A percentile compares a stretch with the other conserved stretches of the same genome.
Conservation (phyloP, 2,113 vertebrate species). For the Pagrus major region DNA sequence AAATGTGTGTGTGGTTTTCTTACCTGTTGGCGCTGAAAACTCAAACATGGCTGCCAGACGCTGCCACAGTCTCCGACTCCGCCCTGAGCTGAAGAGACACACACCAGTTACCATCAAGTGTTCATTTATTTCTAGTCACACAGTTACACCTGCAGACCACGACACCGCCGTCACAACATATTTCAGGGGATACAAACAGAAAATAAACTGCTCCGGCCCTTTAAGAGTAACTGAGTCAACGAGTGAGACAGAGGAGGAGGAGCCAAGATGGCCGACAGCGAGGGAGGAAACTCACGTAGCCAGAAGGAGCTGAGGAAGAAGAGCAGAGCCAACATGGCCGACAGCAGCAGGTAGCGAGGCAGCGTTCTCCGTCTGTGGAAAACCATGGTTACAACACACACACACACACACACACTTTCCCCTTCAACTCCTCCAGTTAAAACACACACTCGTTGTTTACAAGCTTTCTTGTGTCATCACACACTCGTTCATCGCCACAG, state of each 20-base stretch:
- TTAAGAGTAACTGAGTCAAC: not conserved
- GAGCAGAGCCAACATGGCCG: conserved; percentile 65
- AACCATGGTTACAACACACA: conserved; percentile 50
- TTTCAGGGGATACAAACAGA: too few species aligned
- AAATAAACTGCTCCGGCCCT: too few species aligned
- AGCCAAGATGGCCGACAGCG: conserved; percentile 36
- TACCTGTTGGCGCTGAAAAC: conserved; percentile 32
- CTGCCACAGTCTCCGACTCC: conserved; percentile 51
- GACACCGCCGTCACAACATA: too few species aligned
- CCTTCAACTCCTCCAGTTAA: not conserved
- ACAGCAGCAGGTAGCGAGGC: conserved; percentile 52
- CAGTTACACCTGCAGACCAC: too few species aligned
- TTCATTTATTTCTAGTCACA: too few species aligned
- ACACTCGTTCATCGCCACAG: not conserved
- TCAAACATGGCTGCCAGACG: conserved; percentile 65
- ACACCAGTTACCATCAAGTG: too few species aligned
- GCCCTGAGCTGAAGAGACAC: conserved; percentile 52
- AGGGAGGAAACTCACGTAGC: conserved; percentile 67
- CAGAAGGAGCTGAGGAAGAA: conserved; percentile 68
- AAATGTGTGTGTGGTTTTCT: not conserved
- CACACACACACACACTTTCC: not conserved
- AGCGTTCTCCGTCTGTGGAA: conserved; percentile 30
- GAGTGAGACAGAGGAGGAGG: not conserved
- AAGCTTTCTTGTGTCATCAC: not conserved
- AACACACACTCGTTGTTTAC: conserved; percentile 20